These are phyloP conservation scores for Glossophaga mutica DNA, from an alignment of 2,797 vertebrate genomes.

Conservation along the genomic window DNA sequence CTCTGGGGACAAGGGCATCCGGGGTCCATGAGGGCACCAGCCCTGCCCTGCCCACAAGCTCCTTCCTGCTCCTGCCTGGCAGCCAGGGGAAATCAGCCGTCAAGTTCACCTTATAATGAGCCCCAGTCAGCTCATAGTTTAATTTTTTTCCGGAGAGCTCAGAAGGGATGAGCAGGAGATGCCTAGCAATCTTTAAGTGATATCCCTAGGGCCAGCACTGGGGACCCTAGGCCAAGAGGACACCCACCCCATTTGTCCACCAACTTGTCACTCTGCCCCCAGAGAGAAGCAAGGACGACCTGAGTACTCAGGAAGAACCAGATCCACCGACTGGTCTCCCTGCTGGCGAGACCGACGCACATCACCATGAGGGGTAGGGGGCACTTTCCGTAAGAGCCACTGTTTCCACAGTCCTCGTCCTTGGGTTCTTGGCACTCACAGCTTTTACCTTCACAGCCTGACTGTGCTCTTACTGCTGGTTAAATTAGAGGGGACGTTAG, in stretches of 20 bases:
- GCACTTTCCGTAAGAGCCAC: too few relatives aligned
- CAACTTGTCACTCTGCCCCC: neutral
- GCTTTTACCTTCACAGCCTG: neutral
- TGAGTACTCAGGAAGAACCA: neutral
- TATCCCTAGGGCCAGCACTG: neutral
- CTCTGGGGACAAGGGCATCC: neutral
- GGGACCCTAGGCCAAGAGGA: too few relatives aligned
- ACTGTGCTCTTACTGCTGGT: neutral
- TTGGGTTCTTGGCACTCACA: neutral
- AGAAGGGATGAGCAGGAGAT: neutral
- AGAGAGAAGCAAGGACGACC: neutral
- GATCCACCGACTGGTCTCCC: too few relatives aligned
- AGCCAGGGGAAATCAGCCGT: neutral
- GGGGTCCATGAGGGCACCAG: fast-evolving
- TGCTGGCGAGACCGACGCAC: neutral
- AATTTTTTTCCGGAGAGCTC: neutral
- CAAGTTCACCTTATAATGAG: neutral
- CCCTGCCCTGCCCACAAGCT: neutral
- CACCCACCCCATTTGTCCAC: neutral
- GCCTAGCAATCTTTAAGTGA: neutral
- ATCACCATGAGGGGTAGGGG: neutral
- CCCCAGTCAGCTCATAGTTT: neutral
- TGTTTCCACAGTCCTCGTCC: neutral
- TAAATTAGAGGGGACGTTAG: neutral
- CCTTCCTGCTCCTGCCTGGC: neutral